Evolutionary conservation across 2,797 vertebrate genomes (phyloP).

Genomic region (Artibeus lituratus): DNA sequence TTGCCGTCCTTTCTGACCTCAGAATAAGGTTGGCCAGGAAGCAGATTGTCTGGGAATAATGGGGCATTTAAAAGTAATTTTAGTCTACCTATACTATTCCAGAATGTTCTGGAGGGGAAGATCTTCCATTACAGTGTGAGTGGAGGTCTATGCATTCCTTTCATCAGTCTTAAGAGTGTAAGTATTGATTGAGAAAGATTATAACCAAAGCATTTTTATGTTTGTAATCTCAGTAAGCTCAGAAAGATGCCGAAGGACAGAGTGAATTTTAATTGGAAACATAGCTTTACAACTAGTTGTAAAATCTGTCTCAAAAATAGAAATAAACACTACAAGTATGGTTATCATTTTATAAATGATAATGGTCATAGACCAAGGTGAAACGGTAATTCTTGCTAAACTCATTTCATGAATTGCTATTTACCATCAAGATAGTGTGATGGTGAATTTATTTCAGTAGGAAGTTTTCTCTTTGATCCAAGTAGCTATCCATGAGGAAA

Average conservation of each 20-base stretch:
- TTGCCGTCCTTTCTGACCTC: neutral
- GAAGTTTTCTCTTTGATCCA: slow-evolving; percentile 38
- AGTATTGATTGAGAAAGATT: neutral
- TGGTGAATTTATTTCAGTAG: neutral
- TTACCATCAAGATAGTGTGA: neutral
- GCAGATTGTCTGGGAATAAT: neutral
- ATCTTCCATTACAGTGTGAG: neutral
- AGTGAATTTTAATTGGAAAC: slow-evolving; percentile 16
- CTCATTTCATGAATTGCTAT: neutral
- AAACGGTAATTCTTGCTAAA: neutral
- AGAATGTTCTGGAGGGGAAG: neutral
- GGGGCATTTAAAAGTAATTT: neutral
- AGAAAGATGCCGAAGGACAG: neutral
- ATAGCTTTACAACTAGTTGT: neutral
- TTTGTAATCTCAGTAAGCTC: neutral
- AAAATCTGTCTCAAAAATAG: neutral
- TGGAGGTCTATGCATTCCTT: neutral
- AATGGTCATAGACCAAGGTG: neutral
- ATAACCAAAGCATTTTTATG: neutral
- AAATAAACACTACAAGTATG: neutral
- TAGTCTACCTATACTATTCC: neutral
- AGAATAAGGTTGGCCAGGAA: neutral
- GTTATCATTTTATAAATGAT: slow-evolving; percentile 16
- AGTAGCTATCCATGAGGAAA: neutral
- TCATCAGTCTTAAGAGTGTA: neutral